Conservation (phyloP, 2,113 vertebrate species). For the pig (Sus scrofa) region DNA sequence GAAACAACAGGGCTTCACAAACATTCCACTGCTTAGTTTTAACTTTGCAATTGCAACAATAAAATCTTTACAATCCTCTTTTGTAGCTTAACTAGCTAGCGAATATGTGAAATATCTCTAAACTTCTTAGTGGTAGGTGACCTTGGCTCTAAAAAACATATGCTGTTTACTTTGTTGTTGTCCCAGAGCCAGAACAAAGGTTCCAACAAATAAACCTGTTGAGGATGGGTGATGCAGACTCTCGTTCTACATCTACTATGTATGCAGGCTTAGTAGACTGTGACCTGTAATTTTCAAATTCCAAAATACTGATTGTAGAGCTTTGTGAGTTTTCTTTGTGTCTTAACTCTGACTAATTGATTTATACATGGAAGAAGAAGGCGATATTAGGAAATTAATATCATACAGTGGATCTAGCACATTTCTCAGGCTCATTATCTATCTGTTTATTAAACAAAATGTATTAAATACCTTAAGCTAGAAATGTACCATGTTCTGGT, state of each 20-base stretch:
- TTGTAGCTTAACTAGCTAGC: neutral
- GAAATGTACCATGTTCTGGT: neutral
- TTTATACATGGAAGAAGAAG: neutral
- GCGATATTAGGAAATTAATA: neutral
- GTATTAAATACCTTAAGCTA: neutral
- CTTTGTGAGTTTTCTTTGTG: neutral
- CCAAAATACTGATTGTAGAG: neutral
- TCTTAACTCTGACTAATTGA: neutral
- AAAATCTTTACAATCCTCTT: neutral
- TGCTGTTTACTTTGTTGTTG: neutral
- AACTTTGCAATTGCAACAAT: conserved; percentile 39
- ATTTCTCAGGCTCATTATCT: neutral
- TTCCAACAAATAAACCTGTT: neutral
- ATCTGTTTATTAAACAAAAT: neutral
- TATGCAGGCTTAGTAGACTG: neutral
- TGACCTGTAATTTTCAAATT: neutral
- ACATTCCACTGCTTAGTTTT: neutral
- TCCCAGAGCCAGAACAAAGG: neutral
- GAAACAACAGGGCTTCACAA: conserved; percentile 48
- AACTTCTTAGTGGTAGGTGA: neutral
- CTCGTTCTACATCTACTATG: neutral
- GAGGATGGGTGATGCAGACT: neutral
- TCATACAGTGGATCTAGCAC: neutral
- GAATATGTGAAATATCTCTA: neutral
- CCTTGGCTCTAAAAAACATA: neutral